phyloP scores from a whole-genome alignment of 2,797 vertebrate genomes.

The Hippopotamyrus pictus region DNA sequence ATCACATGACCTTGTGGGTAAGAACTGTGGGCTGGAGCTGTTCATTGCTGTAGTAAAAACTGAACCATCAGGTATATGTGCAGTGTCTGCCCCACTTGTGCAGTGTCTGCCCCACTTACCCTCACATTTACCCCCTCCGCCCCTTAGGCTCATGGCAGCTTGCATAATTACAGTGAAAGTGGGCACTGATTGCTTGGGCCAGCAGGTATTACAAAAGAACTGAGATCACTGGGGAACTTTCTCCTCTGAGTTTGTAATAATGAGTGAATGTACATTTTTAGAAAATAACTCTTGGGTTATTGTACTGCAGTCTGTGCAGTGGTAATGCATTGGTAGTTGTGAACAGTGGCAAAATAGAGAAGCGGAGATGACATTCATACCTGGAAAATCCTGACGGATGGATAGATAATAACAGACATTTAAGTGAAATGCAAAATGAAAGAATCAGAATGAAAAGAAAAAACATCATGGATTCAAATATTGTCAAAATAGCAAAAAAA shows the following conservation, averaged over 20 bases:
- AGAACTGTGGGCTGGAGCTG: neutral
- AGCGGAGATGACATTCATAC: neutral
- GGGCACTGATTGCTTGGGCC: neutral
- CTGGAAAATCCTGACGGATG: neutral
- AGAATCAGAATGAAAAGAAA: neutral
- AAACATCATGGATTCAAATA: neutral
- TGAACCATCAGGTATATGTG: neutral
- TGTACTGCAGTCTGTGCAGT: neutral
- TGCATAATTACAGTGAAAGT: neutral
- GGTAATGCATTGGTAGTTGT: neutral
- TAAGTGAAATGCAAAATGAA: neutral
- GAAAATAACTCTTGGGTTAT: neutral
- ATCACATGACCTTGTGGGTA: neutral
- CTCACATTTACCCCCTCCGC: neutral
- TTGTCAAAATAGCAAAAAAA: neutral
- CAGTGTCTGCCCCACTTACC: neutral
- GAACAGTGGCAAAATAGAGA: neutral
- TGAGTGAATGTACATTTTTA: neutral
- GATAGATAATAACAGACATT: conserved; percentile 7
- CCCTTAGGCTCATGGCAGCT: neutral
- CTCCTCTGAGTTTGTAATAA: neutral
- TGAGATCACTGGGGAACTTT: neutral
- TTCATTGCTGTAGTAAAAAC: neutral
- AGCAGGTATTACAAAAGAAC: neutral
- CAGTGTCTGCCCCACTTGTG: too few species aligned